Percentiles rank a stretch among this genome's conserved stretches.
phyloP scores from a whole-genome alignment of 30 jellyfish, hydroid and myxozoan genomes.

The Aurelia aurita region DNA sequence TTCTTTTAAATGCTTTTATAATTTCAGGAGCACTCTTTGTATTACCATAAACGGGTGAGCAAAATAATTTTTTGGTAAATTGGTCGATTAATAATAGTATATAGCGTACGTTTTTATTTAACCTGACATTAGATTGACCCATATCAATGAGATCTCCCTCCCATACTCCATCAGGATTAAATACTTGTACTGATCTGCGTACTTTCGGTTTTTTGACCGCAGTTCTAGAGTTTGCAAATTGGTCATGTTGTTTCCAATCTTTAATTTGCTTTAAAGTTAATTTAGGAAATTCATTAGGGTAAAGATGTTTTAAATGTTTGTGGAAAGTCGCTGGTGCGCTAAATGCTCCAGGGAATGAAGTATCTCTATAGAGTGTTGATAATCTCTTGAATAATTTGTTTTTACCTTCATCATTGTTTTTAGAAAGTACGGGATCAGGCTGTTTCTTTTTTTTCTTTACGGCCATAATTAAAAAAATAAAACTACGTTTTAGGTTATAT shows the following conservation, averaged over 20 bases:
- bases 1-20: background rate
- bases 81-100: background rate
- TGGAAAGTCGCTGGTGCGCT: background rate
- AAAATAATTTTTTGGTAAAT: conserved; percentile 1
- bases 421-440: no score
- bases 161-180: background rate
- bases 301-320: background rate
- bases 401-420: no score
- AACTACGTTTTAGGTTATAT: no score
- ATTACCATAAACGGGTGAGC: background rate
- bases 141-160: conserved; percentile 9
- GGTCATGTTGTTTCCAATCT: conserved; percentile 1
- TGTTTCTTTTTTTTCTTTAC: no score
- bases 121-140: background rate
- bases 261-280: background rate
- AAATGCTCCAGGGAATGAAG: background rate
- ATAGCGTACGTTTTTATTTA: background rate
- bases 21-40: background rate
- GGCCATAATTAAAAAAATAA: no score
- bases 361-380: background rate
- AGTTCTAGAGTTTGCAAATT: background rate
- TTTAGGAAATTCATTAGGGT: background rate
- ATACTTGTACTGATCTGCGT: background rate
- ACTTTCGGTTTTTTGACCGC: background rate
- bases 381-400: no score